A percentile compares a stretch with the other conserved stretches of the same genome.
Evolutionary conservation across 2,113 vertebrate species (phyloP).

Genomic region (Oncorhynchus kisutch): DNA sequence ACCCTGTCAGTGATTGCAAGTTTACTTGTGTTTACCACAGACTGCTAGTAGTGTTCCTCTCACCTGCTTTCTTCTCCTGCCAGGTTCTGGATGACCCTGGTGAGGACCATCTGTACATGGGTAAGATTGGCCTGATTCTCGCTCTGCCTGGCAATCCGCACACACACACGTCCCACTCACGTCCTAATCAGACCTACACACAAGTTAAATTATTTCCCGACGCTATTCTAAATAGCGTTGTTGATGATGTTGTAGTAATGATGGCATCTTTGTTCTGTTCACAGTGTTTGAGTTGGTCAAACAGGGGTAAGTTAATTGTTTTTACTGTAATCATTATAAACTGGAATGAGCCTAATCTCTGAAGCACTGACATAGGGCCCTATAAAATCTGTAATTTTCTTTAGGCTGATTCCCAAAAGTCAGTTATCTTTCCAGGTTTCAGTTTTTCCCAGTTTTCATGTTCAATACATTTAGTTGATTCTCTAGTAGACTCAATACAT

Average conservation of each 20-base stretch:
- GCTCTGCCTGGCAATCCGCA: background rate
- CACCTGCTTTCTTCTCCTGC: constrained; percentile 26
- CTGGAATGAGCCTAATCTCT: constrained; percentile 32
- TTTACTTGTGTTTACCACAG: background rate
- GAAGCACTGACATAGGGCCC: constrained; percentile 21
- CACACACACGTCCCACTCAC: constrained; percentile 3
- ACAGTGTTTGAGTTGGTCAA: constrained; percentile 97
- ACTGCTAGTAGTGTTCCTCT: constrained; percentile 4
- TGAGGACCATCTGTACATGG: constrained; percentile 99
- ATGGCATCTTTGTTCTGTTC: constrained; percentile 49
- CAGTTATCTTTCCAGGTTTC: no score
- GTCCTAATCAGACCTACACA: background rate
- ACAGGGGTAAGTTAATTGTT: constrained; percentile 85
- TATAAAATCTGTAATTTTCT: no score
- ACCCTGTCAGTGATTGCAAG: background rate
- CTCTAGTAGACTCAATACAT: no score
- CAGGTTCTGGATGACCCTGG: constrained; percentile 97
- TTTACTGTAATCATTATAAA: constrained; percentile 19
- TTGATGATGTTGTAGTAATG: background rate
- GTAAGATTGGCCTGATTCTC: constrained; percentile 69
- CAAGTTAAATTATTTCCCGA: background rate
- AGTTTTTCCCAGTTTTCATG: no score
- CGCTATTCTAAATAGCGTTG: no score
- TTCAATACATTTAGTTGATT: no score
- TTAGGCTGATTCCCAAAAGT: no score